Evolutionary conservation across 2,113 vertebrate species (phyloP).

Genomic region (Pseudorectes ferrugineus): DNA sequence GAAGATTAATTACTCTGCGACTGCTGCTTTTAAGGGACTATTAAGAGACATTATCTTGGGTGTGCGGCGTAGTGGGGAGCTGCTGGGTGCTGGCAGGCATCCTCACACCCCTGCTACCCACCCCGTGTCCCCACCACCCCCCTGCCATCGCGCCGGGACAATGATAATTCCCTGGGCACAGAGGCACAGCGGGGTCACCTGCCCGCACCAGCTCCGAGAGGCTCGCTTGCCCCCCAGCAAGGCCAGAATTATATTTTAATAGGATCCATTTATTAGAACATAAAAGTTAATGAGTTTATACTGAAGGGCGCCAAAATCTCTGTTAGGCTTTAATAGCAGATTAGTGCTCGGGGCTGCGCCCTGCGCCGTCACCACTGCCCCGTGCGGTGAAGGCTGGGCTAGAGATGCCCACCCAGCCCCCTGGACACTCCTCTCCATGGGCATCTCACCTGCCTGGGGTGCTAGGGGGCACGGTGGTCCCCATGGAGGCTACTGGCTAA

Average conservation of each 20-base stretch:
- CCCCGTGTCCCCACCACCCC: not conserved
- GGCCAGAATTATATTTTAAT: constrained; percentile 79
- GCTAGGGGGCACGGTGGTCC: rapidly evolving
- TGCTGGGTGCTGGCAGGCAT: not conserved
- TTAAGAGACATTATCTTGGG: constrained; percentile 24
- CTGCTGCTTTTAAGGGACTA: constrained; percentile 54
- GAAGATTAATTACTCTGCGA: constrained; percentile 50
- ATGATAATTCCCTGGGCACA: not conserved
- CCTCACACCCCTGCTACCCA: not conserved
- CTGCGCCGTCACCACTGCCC: not conserved
- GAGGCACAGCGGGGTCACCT: not conserved
- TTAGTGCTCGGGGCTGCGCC: constrained; percentile 64
- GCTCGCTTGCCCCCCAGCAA: constrained; percentile 63
- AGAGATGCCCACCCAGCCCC: not conserved
- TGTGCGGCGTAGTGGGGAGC: not conserved
- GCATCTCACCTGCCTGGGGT: rapidly evolving
- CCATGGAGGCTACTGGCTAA: rapidly evolving
- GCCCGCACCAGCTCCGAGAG: not conserved
- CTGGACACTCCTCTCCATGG: rapidly evolving
- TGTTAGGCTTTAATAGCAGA: constrained; percentile 79
- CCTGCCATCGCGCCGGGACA: rapidly evolving
- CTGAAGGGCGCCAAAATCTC: constrained; percentile 73
- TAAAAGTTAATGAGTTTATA: constrained; percentile 89
- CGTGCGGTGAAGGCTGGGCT: rapidly evolving
- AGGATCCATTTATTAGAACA: constrained; percentile 79